A percentile compares a stretch with the other conserved stretches of the same genome.
These are phyloP conservation scores for Characodon lateralis DNA, from an alignment of 2,797 vertebrate genomes.

Conservation along the genomic window DNA sequence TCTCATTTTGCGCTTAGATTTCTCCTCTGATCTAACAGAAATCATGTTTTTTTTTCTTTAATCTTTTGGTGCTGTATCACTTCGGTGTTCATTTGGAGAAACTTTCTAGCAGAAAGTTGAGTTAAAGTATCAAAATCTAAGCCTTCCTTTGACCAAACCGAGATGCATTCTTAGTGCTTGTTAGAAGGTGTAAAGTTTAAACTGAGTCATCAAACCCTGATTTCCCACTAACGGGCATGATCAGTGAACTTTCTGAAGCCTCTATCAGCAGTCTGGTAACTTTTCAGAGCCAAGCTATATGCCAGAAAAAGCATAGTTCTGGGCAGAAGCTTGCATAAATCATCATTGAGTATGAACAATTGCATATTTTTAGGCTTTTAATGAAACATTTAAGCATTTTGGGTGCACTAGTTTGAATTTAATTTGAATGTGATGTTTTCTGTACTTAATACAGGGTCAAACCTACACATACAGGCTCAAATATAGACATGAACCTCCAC, in stretches of 20 bases:
- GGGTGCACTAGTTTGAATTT: background rate
- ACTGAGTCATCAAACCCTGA: background rate
- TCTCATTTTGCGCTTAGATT: slow-evolving; percentile 36
- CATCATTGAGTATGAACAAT: too few relatives aligned
- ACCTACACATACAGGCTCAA: background rate
- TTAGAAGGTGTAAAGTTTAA: slow-evolving; percentile 4
- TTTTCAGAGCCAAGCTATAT: background rate
- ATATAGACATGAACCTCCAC: too few relatives aligned
- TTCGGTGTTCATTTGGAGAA: slow-evolving; percentile 28
- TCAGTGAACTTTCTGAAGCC: slow-evolving; percentile 2
- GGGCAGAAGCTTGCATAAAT: too few relatives aligned
- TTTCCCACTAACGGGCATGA: background rate
- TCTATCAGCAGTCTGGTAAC: background rate
- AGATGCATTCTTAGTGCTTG: background rate
- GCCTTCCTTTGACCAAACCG: background rate
- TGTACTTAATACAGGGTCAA: background rate
- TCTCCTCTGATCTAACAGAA: slow-evolving; percentile 21
- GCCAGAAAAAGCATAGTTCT: too few relatives aligned
- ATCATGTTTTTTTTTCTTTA: slow-evolving; percentile 24
- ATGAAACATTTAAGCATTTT: background rate
- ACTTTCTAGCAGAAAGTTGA: slow-evolving; percentile 1
- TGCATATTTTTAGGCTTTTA: background rate
- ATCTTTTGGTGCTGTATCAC: slow-evolving; percentile 33
- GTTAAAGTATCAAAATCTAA: background rate
- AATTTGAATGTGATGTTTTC: background rate